A percentile compares a stretch with the other conserved stretches of the same genome.
Evolutionary conservation across 92 coral and sea anemone species (phyloP).

Genomic region (Parazoanthus atlanticus): DNA sequence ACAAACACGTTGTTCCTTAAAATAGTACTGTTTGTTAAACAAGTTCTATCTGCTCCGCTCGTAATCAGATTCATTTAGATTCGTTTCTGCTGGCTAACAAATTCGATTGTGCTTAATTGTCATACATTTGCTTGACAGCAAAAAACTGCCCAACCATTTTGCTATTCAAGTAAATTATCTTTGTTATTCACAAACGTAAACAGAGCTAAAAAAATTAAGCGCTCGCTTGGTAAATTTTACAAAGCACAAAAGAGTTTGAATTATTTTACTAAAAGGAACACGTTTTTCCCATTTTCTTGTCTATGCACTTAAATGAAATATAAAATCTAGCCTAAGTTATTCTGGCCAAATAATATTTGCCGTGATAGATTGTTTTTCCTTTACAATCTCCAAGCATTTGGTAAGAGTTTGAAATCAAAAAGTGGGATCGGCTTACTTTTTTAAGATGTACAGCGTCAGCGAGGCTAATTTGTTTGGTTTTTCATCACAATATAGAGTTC

Average conservation of each 20-base stretch:
- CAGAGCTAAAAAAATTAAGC: too few species aligned
- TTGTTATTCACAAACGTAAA: background rate
- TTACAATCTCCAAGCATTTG: too few species aligned
- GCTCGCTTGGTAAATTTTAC: background rate
- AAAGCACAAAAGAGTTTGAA: background rate
- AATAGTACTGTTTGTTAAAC: background rate
- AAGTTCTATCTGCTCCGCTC: background rate
- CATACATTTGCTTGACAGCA: background rate
- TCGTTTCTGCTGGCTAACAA: background rate
- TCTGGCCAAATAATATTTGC: background rate
- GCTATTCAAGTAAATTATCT: background rate
- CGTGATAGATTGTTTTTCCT: too few species aligned
- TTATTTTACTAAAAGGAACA: background rate
- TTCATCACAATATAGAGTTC: background rate
- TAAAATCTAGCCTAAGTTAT: background rate
- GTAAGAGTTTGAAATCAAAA: too few species aligned
- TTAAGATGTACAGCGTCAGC: too few species aligned
- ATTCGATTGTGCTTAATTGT: background rate
- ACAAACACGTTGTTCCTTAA: too few species aligned
- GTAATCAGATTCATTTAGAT: background rate
- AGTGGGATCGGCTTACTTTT: too few species aligned
- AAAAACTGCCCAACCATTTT: background rate
- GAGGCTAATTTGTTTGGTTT: too few species aligned
- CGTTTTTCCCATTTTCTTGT: too few species aligned
- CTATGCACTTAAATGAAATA: background rate